Base-by-base conservation (phyloP, 2,113 vertebrate species). In the Cardinalis cardinalis region DNA sequence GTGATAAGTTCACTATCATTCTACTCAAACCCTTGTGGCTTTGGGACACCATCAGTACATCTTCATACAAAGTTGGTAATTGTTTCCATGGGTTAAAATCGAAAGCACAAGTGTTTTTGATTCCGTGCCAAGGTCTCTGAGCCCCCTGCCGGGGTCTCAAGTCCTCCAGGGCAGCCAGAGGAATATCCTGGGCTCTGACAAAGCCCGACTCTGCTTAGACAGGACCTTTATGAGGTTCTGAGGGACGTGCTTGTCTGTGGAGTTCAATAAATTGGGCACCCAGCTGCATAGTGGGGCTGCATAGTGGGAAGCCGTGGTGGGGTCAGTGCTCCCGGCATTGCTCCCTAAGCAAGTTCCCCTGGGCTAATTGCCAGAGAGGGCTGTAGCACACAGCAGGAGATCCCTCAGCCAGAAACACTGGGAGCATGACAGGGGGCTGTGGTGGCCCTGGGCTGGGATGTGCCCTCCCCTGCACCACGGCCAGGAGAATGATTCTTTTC, bases 391-490 rank as follows among this genome's bases (percentile, higher is more conserved):
- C 28, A 29, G n/a, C n/a, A 88, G 76, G 41, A 87, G 49, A 43
- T 43, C 25, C 48, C 43, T 74, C 1, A 84, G 17, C 8, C 6
- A 4, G 70, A 31, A 70, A 41, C 55, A n/a, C 34, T 36, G 77
- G 9, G 46, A 48, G 46, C 23, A 10, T 1, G 2, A 44, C 23
- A 6, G 10, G 38, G 73, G 84, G 72, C 51, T 76, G 29, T 49
- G 55, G n/a, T 65, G 64, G 68, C 36, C 48, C 34, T 41, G 34
- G 31, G n/a, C 63, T 72, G 61, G 58, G n/a, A 40, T 10, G 28
- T 17, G 63, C 19, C 0, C 0, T 1, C 20, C 65, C 28, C 18
- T 29, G 59, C 72, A 59, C 53, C 2, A 0, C 25, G 28, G 38
- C 31, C 63, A 34, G 51, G 38, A 71, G 60, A 53, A 70, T 17